Base-by-base conservation (phyloP, 2,888 invertebrate species). In the Hoplodrina blanda region DNA sequence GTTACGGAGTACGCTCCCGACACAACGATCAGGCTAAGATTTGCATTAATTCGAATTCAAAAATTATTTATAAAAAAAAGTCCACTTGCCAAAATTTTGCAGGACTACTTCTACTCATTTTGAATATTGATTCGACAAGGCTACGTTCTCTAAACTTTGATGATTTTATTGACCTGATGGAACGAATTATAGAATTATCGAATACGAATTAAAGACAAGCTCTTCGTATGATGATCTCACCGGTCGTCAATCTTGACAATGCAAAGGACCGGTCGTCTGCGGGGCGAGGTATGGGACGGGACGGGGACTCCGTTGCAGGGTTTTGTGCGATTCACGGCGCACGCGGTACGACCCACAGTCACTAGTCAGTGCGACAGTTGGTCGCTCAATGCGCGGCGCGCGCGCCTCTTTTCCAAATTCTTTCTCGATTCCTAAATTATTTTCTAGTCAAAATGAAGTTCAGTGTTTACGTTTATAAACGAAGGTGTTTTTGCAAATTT, bases 221-320 rank as follows among this genome's bases (percentile, higher is more conserved):
- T 88, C 89, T 90, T 90, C 89, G 87, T 89, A 78, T 90, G 95
- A 94, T 95, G 95, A 95, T 95, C 95, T 95, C 95, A 95, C 92
- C 93, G 91, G 89, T 92, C 91, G 93, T 94, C 93, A 94, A 94
- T 94, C 93, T 94, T 94, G 94, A 95, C 95, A 95, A 95, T 95
- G 94, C 95, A 92, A 92, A 94, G 94, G 94, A 94, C 94, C 94
- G 94, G 95, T 94, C 90, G 91, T 77, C 78, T 90, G 90, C 82
- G 94, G 87, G 91, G 90, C 76, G 89, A 82, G 91, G 90, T 77
- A 85, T 73, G 89, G 81, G 90, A 84, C 89, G 91, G 89, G 92
- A 89, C 88, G 90, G 91, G 90, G 88, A 88, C 90, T 89, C 87
- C 89, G 80, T 87, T 91, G 93, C 93, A 92, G 93, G 94, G 93